phyloP scores from a whole-genome alignment of 2,797 vertebrate species.

The Melanotaenia trifasciata region DNA sequence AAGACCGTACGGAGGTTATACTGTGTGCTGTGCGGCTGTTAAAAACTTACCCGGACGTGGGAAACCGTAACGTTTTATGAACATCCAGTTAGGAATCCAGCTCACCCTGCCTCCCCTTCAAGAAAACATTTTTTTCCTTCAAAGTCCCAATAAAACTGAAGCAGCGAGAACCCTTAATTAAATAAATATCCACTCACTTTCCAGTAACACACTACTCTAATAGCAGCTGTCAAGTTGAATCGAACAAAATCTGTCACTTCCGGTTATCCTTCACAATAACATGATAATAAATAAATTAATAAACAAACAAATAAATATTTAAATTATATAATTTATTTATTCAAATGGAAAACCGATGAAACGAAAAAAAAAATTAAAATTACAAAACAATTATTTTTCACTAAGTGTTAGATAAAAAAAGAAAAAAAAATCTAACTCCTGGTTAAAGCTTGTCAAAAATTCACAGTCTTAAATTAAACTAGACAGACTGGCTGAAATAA shows the following conservation, averaged over 20 bases:
- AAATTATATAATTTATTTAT: too few species aligned
- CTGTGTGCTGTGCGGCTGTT: conserved; percentile 35
- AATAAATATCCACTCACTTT: conserved; percentile 66
- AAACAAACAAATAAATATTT: too few species aligned
- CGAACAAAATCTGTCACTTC: conserved; percentile 36
- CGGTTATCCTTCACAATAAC: conserved; percentile 70
- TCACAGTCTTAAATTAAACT: too few species aligned
- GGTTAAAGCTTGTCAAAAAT: too few species aligned
- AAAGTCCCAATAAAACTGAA: background rate
- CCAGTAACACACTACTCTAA: conserved; percentile 60
- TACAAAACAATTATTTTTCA: too few species aligned
- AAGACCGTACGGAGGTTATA: conserved; percentile 71
- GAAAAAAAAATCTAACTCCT: too few species aligned
- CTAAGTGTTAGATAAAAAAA: too few species aligned
- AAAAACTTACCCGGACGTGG: conserved; percentile 75
- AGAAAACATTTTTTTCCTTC: conserved; percentile 8
- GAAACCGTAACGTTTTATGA: conserved; percentile 44
- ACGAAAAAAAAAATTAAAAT: too few species aligned
- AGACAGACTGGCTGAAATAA: too few species aligned
- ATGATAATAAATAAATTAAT: background rate
- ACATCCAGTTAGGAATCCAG: conserved; percentile 57
- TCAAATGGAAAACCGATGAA: too few species aligned
- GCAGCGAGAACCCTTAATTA: conserved; percentile 24
- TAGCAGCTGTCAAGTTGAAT: conserved; percentile 40
- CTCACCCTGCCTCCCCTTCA: conserved; percentile 58